Evolutionary conservation across 2,888 invertebrate genomes (phyloP).

Genomic region (Antitype chi): DNA sequence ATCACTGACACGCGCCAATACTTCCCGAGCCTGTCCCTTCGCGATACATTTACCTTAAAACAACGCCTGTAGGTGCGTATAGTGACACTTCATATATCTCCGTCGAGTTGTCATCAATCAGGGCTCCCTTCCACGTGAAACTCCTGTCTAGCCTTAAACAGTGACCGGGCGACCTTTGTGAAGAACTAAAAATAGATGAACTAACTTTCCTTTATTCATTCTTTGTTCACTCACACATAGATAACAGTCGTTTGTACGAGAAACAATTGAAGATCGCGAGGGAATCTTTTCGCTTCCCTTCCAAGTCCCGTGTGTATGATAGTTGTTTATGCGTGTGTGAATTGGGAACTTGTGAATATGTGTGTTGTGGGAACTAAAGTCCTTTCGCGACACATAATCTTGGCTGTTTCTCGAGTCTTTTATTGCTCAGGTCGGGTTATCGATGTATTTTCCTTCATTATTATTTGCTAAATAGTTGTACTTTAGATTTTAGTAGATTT

Average conservation of each 20-base stretch:
- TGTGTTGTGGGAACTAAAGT: not conserved
- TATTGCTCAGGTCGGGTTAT: not conserved
- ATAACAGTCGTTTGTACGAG: not conserved
- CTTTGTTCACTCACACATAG: not conserved
- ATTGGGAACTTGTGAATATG: not conserved
- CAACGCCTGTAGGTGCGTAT: not conserved
- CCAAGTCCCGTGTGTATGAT: not conserved
- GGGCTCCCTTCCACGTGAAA: not conserved
- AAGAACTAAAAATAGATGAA: not conserved
- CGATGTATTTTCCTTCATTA: not conserved
- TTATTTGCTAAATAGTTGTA: not conserved
- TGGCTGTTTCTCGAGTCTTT: not conserved
- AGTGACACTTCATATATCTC: slow-evolving; percentile 30
- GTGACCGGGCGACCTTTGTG: slow-evolving; percentile 11
- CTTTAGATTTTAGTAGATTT: not conserved
- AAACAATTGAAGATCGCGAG: not conserved
- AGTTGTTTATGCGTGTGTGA: not conserved
- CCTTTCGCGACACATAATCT: not conserved
- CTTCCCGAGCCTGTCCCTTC: not conserved
- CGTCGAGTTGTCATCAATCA: slow-evolving; percentile 40
- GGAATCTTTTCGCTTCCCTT: not conserved
- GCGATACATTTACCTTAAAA: not conserved
- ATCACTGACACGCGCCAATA: not conserved
- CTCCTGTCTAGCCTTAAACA: slow-evolving; percentile 6
- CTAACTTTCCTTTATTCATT: not conserved